These are phyloP conservation scores for Daktulosphaira vitifoliae DNA, from an alignment of 1,140 invertebrate genomes.

Conservation along the genomic window DNA sequence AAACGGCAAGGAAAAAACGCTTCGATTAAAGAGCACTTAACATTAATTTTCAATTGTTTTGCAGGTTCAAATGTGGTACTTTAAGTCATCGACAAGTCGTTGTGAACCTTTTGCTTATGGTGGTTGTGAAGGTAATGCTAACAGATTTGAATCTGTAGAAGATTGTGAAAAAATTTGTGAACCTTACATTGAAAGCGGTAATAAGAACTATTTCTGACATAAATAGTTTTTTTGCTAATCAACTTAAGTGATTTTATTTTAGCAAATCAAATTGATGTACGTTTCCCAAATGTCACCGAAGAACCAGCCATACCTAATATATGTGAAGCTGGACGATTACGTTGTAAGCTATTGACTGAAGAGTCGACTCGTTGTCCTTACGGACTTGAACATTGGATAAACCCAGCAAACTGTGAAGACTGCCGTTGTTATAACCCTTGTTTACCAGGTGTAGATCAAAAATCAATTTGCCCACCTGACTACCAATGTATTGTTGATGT, in stretches of 20 bases:
- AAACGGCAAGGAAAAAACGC: slow-evolving; percentile 41
- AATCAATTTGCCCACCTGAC: slow-evolving; percentile 51
- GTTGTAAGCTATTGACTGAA: slow-evolving; percentile 46
- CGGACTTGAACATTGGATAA: slow-evolving; percentile 61
- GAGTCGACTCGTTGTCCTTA: slow-evolving; percentile 58
- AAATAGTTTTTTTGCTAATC: too few species aligned
- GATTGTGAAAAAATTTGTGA: slow-evolving; percentile 74
- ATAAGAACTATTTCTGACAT: slow-evolving; percentile 20
- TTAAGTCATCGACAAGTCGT: slow-evolving; percentile 49
- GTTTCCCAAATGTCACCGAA: slow-evolving; percentile 23
- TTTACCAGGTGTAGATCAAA: slow-evolving; percentile 40
- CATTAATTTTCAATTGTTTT: neutral
- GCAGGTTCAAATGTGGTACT: slow-evolving; percentile 49
- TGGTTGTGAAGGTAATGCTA: slow-evolving; percentile 76
- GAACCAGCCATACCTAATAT: slow-evolving; percentile 41
- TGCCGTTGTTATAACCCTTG: slow-evolving; percentile 74
- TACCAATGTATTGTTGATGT: slow-evolving; percentile 59
- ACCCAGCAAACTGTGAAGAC: slow-evolving; percentile 56
- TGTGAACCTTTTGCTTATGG: slow-evolving; percentile 69
- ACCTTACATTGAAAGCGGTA: slow-evolving; percentile 59
- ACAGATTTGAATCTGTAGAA: slow-evolving; percentile 68
- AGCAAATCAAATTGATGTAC: slow-evolving; percentile 43
- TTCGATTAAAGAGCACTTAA: neutral
- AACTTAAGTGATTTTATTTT: too few species aligned
- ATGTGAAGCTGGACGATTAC: slow-evolving; percentile 50